phyloP scores from a whole-genome alignment of 2,888 invertebrate genomes.

The Meiosimyza platycephala region DNA sequence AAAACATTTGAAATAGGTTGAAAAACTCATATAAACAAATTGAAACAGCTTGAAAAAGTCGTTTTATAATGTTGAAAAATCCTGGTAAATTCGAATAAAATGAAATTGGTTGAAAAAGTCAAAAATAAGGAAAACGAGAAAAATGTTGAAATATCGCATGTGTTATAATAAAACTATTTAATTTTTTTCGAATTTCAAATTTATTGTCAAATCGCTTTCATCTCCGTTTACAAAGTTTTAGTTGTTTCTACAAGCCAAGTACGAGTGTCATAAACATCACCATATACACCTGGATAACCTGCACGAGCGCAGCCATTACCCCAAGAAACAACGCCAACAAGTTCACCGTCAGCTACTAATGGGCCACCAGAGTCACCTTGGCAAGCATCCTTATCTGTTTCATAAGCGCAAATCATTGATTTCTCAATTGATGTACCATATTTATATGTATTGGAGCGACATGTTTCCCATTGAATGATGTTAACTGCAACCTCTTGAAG shows the following conservation, averaged over 20 bases:
- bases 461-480: slow-evolving; percentile 46
- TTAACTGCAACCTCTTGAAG: slow-evolving; percentile 51
- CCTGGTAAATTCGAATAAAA: no score
- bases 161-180: no score
- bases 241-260: slow-evolving; percentile 47
- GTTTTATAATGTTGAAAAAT: no score
- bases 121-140: no score
- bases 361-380: slow-evolving; percentile 68
- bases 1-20: no score
- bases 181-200: no score
- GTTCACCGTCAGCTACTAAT: slow-evolving; percentile 47
- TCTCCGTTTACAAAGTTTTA: slow-evolving; percentile 7
- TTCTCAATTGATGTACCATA: slow-evolving; percentile 49
- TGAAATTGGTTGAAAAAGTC: no score
- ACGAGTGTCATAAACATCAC: slow-evolving; percentile 8
- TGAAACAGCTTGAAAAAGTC: no score
- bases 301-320: slow-evolving; percentile 58
- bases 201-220: slow-evolving; percentile 2
- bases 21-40: no score
- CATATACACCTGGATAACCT: slow-evolving; percentile 58
- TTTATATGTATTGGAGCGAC: slow-evolving; percentile 47
- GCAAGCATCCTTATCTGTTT: slow-evolving; percentile 58
- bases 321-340: slow-evolving; percentile 62
- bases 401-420: slow-evolving; percentile 59
- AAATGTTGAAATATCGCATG: no score